Evolutionary conservation across 2,888 invertebrate genomes (phyloP), one percentile per base, ranked within the genome.

Genomic region (Stenotaenia linearis): DNA sequence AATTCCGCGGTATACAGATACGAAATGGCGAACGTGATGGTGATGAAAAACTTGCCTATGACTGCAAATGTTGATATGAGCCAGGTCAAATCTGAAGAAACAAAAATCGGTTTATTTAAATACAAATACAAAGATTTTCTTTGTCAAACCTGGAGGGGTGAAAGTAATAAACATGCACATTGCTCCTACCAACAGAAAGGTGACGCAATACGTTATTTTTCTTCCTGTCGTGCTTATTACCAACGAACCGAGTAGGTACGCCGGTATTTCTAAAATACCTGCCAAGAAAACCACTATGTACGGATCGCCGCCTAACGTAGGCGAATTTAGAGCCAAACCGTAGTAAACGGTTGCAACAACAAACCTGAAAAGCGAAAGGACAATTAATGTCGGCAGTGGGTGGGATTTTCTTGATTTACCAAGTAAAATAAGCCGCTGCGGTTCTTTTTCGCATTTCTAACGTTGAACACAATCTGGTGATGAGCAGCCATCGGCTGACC

Each of bases 271-370:
- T 21, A 87, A 84, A 3, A 85, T 83, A 1, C 92, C 94, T 28
- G 93, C 93, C 15, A 95, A 88, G n/a, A 94, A 91, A 78, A 95
- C 94, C 84, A 95, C 96, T 7, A 91, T 84, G 85, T 95, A 96
- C 80, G 94, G 92, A 84, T 94, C 89, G 1, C 94, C 94, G 0
- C 91, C 92, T 4, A 93, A 88, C 83, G 92, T 91, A 0, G 93
- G 92, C 79, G 94, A 91, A 86, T 93, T 94, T 85, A 95, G 93
- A 0, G 93, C 92, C n/a, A 95, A 91, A 0, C 95, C 95, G 84
- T 94, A 97, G 87, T 95, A 94, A 82, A 94, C 93, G 84, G 96
- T 89, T 2, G 95, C 94, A 80, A 94, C 93, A 0, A 93, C 92
- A 79, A 93, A 89, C 96, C 86, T 85, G 30, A n/a, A 30, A 76